phyloP scores from a whole-genome alignment of 2,888 invertebrate genomes.

The Lasioglossum vierecki region DNA sequence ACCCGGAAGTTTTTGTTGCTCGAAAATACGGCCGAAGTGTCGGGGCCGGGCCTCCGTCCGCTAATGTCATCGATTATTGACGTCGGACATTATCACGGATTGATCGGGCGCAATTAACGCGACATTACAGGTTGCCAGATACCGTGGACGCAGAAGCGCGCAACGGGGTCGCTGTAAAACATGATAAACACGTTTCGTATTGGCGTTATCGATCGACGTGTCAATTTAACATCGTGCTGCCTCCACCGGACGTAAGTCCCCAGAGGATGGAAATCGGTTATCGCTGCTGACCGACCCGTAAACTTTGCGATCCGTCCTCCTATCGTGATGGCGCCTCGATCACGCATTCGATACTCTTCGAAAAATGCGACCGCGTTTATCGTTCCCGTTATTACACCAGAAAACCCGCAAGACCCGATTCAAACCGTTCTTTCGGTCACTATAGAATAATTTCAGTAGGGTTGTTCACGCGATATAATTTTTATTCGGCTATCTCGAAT shows the following conservation, averaged over 20 bases:
- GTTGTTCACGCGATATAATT: too few relatives aligned
- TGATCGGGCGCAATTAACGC: conserved; percentile 58
- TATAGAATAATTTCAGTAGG: neutral
- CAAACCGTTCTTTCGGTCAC: neutral
- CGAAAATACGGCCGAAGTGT: conserved; percentile 1
- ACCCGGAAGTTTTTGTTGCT: conserved; percentile 9
- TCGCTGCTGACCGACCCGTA: conserved; percentile 55
- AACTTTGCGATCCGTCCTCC: conserved; percentile 56
- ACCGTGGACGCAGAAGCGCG: conserved; percentile 24
- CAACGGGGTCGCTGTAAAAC: conserved; percentile 40
- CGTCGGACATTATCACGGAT: conserved; percentile 47
- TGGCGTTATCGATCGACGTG: conserved; percentile 63
- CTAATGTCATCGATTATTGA: conserved; percentile 58
- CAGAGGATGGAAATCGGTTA: conserved; percentile 61
- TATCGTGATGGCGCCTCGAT: neutral
- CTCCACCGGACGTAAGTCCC: conserved; percentile 63
- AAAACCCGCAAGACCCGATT: neutral
- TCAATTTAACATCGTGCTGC: conserved; percentile 64
- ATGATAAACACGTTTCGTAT: conserved; percentile 59
- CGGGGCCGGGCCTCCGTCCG: conserved; percentile 10
- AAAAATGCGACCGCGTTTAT: neutral
- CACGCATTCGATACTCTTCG: neutral
- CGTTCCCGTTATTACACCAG: neutral
- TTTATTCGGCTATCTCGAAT: neutral
- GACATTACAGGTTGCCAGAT: conserved; percentile 40